A percentile compares a stretch with the other conserved stretches of the same genome.
Conservation (phyloP, 1,140 invertebrate species). For the Palaemon carinicauda region DNA sequence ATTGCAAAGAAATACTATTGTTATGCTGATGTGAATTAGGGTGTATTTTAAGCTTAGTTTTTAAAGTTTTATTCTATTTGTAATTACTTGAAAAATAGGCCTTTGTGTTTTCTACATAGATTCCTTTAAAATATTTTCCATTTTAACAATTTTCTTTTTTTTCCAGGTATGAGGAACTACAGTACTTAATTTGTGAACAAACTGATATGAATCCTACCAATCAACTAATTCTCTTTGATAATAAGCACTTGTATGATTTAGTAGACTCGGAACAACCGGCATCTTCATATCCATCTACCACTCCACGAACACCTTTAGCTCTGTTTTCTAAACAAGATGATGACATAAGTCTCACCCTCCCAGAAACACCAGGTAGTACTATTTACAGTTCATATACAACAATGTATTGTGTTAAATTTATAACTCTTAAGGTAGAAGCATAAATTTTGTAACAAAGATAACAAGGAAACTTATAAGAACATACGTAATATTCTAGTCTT, state of each 20-base stretch:
- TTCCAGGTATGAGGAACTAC: constrained; percentile 59
- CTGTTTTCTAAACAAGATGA: constrained; percentile 88
- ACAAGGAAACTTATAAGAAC: too few relatives aligned
- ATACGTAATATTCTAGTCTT: too few relatives aligned
- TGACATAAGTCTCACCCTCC: constrained; percentile 73
- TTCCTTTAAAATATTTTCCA: background rate
- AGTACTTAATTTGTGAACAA: constrained; percentile 72
- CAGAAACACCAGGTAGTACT: constrained; percentile 53
- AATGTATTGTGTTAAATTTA: background rate
- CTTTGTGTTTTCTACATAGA: background rate
- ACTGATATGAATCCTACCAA: constrained; percentile 81
- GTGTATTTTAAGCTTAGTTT: too few relatives aligned
- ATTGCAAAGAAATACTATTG: too few relatives aligned
- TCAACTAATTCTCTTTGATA: constrained; percentile 82
- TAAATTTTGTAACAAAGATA: too few relatives aligned
- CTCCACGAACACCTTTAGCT: constrained; percentile 77
- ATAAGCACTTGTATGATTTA: constrained; percentile 70
- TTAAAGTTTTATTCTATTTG: too few relatives aligned
- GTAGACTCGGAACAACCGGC: constrained; percentile 74
- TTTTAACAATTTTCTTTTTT: background rate
- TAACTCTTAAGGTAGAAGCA: too few relatives aligned
- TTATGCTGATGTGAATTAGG: too few relatives aligned
- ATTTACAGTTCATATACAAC: too few relatives aligned
- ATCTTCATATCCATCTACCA: constrained; percentile 79
- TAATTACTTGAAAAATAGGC: too few relatives aligned